A percentile compares a stretch with the other conserved stretches of the same genome.
Conservation (phyloP, 2,888 invertebrate species). For the Elysia crispata region DNA sequence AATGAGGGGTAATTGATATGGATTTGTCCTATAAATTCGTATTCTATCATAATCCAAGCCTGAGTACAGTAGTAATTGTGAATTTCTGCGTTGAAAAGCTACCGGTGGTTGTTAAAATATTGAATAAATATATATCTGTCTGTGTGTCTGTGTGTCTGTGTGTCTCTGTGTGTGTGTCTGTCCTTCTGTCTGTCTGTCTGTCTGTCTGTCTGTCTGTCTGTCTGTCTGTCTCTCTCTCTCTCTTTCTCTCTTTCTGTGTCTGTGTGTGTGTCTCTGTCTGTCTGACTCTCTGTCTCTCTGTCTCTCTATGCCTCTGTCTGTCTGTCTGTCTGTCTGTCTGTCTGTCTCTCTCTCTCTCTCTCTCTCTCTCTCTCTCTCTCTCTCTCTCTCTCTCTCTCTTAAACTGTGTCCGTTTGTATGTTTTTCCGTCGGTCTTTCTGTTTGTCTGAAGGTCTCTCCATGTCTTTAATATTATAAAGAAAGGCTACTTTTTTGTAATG, state of each 20-base stretch:
- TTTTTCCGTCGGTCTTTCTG: conserved; percentile 23
- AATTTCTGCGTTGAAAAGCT: too few species aligned
- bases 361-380: conserved; percentile 24
- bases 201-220: conserved; percentile 16
- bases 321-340: conserved; percentile 18
- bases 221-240: conserved; percentile 5
- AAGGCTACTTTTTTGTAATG: too few species aligned
- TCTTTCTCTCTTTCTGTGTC: not conserved
- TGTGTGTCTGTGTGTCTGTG: too few species aligned
- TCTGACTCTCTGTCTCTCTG: conserved; percentile 19
- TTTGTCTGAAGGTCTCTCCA: conserved; percentile 25
- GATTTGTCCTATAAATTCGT: too few species aligned
- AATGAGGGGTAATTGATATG: too few species aligned
- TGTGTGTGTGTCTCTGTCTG: not conserved
- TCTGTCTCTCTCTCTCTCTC: not conserved
- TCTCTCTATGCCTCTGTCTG: conserved; percentile 19
- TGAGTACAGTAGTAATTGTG: too few species aligned
- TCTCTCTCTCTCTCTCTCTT: conserved; percentile 5
- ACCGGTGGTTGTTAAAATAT: too few species aligned
- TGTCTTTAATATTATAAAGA: too few species aligned
- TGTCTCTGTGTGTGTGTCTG: too few species aligned
- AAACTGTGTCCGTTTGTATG: not conserved
- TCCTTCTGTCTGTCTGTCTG: not conserved
- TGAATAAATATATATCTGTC: too few species aligned
- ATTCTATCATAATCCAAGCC: too few species aligned